Percentiles rank a stretch among this genome's conserved stretches.
phyloP scores from a whole-genome alignment of 2,888 invertebrate genomes.

The Torymus aiolomorphi region DNA sequence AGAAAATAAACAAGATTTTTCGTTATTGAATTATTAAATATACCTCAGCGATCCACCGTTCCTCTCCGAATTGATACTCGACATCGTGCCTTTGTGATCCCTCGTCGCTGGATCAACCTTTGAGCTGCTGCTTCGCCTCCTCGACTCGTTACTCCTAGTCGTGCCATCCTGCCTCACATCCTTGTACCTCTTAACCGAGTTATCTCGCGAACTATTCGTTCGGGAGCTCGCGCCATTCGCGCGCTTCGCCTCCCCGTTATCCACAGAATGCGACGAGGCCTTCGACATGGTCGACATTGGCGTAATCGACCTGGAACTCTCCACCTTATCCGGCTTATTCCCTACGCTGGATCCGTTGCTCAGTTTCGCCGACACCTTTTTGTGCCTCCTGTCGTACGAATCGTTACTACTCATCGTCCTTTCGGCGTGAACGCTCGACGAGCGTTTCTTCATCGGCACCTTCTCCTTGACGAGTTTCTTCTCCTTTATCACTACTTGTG shows the following conservation, averaged over 20 bases:
- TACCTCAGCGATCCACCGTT: conserved; percentile 22
- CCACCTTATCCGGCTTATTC: conserved; percentile 11
- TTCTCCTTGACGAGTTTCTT: conserved; percentile 10
- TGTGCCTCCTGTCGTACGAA: conserved; percentile 20
- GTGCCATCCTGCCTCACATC: conserved; percentile 35
- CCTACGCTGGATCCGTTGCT: background rate
- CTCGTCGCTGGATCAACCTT: conserved; percentile 3
- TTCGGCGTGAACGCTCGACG: background rate
- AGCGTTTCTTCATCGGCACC: background rate
- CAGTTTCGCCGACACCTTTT: conserved; percentile 21
- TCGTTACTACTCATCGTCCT: background rate
- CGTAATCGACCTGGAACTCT: conserved; percentile 26
- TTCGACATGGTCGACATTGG: conserved; percentile 18
- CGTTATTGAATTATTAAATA: background rate
- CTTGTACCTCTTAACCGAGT: conserved; percentile 51
- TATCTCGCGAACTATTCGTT: conserved; percentile 28
- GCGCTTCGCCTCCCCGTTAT: conserved; percentile 1
- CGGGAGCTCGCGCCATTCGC: conserved; percentile 14
- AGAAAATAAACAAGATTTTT: background rate
- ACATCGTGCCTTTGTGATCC: conserved; percentile 6
- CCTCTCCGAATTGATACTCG: conserved; percentile 13
- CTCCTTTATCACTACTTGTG: background rate
- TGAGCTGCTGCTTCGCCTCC: conserved; percentile 5
- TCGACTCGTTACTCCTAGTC: conserved; percentile 8
- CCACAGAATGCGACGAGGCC: conserved; percentile 1